phyloP scores from a whole-genome alignment of 2,113 vertebrate species.

The Columba janthina region DNA sequence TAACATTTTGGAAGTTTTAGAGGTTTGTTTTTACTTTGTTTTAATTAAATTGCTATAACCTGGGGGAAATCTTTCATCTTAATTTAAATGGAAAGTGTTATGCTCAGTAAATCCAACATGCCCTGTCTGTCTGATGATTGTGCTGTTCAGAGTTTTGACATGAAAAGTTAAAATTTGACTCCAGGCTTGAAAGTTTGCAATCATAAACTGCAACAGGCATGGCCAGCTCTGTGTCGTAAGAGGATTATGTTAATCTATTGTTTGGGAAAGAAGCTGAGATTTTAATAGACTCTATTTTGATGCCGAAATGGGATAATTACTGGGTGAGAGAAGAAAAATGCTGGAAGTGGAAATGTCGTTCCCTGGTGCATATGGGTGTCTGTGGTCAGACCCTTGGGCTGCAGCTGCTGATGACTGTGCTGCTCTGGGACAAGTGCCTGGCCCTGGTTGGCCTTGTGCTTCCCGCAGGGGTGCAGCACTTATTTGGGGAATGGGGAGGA shows the following conservation, averaged over 20 bases:
- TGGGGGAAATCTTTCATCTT: slow-evolving; percentile 29
- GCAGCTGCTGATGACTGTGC: background rate
- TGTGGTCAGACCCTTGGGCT: background rate
- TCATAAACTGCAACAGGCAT: background rate
- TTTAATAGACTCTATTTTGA: background rate
- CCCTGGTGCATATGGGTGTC: background rate
- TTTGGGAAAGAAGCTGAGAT: background rate
- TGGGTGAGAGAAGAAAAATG: background rate
- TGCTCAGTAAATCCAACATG: background rate
- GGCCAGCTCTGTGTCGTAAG: background rate
- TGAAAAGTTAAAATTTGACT: background rate
- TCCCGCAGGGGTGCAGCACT: background rate
- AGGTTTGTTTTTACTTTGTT: slow-evolving; percentile 42
- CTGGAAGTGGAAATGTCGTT: background rate
- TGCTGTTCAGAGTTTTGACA: background rate
- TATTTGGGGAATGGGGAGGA: background rate
- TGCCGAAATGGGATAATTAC: background rate
- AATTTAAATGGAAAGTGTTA: background rate
- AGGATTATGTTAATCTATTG: background rate
- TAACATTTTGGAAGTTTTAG: background rate
- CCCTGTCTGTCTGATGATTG: background rate
- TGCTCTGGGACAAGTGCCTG: background rate
- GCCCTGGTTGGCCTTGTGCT: background rate
- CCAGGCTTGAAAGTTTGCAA: background rate
- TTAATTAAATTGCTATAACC: slow-evolving; percentile 56